These are phyloP conservation scores for Geophilus truncorum DNA, from an alignment of 2,888 invertebrate genomes.

Conservation along the genomic window DNA sequence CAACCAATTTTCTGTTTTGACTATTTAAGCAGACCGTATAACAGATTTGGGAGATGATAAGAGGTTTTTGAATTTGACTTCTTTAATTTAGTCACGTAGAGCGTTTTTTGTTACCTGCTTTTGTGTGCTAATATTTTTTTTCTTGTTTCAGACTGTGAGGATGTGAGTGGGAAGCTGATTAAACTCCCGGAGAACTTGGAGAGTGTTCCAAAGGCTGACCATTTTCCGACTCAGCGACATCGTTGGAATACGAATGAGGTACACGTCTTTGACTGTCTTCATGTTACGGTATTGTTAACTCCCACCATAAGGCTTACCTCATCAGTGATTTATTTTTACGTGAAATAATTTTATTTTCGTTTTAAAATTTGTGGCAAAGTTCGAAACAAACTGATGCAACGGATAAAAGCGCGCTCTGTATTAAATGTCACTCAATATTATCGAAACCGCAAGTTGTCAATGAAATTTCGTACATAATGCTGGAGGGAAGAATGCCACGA, in stretches of 20 bases:
- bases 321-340: too few relatives aligned
- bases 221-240: slow-evolving; percentile 89
- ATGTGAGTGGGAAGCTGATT: slow-evolving; percentile 52
- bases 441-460: too few relatives aligned
- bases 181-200: slow-evolving; percentile 92
- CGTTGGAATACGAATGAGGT: slow-evolving; percentile 99
- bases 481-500: too few relatives aligned
- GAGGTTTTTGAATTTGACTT: background rate
- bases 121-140: slow-evolving; percentile 28
- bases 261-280: slow-evolving; percentile 45
- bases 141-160: slow-evolving; percentile 32
- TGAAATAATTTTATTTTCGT: too few relatives aligned
- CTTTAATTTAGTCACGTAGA: background rate
- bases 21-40: too few relatives aligned
- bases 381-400: too few relatives aligned
- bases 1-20: too few relatives aligned
- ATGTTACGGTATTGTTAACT: background rate
- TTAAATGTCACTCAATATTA: too few relatives aligned
- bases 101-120: background rate
- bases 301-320: background rate
- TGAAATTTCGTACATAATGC: too few relatives aligned
- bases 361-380: too few relatives aligned
- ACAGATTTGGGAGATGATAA: background rate
- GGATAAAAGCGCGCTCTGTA: too few relatives aligned
- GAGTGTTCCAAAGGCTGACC: slow-evolving; percentile 86